A percentile compares a stretch with the other conserved stretches of the same genome.
These are phyloP conservation scores for Ommatoiulus sabulosus DNA, from an alignment of 2,888 invertebrate genomes.

Conservation along the genomic window DNA sequence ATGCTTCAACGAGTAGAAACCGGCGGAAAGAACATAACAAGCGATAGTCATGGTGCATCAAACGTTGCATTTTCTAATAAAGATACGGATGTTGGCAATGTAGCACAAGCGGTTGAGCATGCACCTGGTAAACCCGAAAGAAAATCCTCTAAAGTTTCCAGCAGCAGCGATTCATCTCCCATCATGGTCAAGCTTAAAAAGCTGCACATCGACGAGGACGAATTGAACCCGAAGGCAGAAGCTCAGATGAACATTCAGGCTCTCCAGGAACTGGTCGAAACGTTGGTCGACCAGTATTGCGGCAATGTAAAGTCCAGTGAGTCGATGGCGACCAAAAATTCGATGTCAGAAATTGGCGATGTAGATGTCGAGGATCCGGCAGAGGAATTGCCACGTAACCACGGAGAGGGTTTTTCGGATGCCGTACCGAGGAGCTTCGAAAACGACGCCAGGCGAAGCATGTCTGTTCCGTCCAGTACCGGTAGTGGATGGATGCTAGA, in stretches of 20 bases:
- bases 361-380: background rate
- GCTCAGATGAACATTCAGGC: conserved; percentile 53
- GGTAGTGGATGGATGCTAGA: background rate
- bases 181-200: conserved; percentile 6
- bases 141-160: conserved; percentile 6
- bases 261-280: conserved; percentile 56
- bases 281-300: conserved; percentile 54
- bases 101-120: background rate
- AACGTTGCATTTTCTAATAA: background rate
- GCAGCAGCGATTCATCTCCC: conserved; percentile 49
- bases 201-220: conserved; percentile 42
- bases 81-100: background rate
- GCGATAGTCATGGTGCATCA: background rate
- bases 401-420: background rate
- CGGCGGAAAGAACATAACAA: background rate
- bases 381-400: too few species aligned
- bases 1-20: background rate
- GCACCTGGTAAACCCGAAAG: background rate
- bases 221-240: background rate
- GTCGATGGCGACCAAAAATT: background rate
- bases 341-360: background rate
- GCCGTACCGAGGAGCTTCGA: background rate
- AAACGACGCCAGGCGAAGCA: background rate
- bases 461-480: background rate
- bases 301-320: background rate